A percentile compares a stretch with the other conserved stretches of the same genome.
These are phyloP conservation scores for Abramis brama DNA, from an alignment of 2,113 vertebrate genomes.

Conservation along the genomic window DNA sequence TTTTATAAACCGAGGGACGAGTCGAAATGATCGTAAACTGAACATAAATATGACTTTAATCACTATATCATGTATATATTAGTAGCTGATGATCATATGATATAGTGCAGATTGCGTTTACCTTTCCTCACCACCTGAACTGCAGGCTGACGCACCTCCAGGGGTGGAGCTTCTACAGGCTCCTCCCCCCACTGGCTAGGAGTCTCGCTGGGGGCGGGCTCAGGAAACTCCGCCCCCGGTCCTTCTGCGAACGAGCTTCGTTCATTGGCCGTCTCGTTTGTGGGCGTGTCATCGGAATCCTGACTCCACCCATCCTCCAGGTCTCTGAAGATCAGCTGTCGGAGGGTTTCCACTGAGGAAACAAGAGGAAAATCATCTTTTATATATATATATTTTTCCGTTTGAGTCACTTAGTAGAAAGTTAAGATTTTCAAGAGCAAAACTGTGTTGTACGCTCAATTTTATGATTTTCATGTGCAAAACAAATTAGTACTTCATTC, in stretches of 20 bases:
- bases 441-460: too few species aligned
- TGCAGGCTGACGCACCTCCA: slow-evolving; percentile 35
- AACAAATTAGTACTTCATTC: too few species aligned
- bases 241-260: slow-evolving; percentile 51
- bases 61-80: neutral
- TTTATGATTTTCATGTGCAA: too few species aligned
- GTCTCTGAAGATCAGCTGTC: slow-evolving; percentile 71
- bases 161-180: slow-evolving; percentile 44
- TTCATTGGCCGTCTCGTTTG: slow-evolving; percentile 70
- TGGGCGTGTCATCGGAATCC: slow-evolving; percentile 72
- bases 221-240: slow-evolving; percentile 54
- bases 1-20: too few species aligned
- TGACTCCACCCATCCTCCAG: slow-evolving; percentile 73
- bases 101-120: slow-evolving; percentile 45
- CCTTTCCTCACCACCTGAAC: slow-evolving; percentile 75
- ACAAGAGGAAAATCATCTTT: neutral
- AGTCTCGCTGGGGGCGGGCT: slow-evolving; percentile 56
- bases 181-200: slow-evolving; percentile 57
- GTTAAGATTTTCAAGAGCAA: too few species aligned
- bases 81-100: neutral
- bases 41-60: neutral
- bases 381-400: too few species aligned
- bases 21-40: too few species aligned
- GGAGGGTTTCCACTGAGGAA: slow-evolving; percentile 71
- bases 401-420: too few species aligned